phyloP scores from a whole-genome alignment of 2,888 invertebrate genomes.

The Cryptocheilus praepositus region DNA sequence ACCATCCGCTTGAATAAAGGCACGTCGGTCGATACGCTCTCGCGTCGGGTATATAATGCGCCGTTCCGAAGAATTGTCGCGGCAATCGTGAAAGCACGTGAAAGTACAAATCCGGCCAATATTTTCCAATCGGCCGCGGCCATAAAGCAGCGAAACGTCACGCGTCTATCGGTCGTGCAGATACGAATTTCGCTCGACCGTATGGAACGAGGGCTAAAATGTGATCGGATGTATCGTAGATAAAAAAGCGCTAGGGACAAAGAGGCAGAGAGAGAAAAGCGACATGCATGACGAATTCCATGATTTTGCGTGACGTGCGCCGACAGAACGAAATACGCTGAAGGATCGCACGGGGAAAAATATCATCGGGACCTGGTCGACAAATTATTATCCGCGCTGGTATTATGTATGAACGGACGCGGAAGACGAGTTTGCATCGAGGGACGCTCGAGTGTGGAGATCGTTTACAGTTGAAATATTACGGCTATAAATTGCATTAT shows the following conservation, averaged over 20 bases:
- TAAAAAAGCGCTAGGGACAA: neutral
- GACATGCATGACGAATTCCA: neutral
- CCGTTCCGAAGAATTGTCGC: neutral
- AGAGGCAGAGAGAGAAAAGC: neutral
- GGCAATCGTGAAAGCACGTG: slow-evolving; percentile 3
- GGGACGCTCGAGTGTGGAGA: too few relatives aligned
- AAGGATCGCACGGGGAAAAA: too few relatives aligned
- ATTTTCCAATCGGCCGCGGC: neutral
- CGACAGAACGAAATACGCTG: too few relatives aligned
- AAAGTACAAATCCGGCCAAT: slow-evolving; percentile 1
- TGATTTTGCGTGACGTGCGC: too few relatives aligned
- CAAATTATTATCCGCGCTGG: too few relatives aligned
- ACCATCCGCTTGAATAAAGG: neutral
- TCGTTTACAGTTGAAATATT: too few relatives aligned
- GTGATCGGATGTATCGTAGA: neutral
- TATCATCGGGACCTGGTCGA: too few relatives aligned
- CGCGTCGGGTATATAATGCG: slow-evolving; percentile 1
- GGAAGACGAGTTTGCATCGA: too few relatives aligned
- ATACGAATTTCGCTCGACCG: too few relatives aligned
- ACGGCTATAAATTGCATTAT: too few relatives aligned
- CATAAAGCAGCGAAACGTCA: slow-evolving; percentile 5
- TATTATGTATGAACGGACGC: too few relatives aligned
- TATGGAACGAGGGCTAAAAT: too few relatives aligned
- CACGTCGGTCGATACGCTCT: neutral
- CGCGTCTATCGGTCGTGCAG: neutral